Percentiles rank a stretch among this genome's conserved stretches.
Conservation (phyloP, 1,140 invertebrate genomes). For the Calliphora vicina region DNA sequence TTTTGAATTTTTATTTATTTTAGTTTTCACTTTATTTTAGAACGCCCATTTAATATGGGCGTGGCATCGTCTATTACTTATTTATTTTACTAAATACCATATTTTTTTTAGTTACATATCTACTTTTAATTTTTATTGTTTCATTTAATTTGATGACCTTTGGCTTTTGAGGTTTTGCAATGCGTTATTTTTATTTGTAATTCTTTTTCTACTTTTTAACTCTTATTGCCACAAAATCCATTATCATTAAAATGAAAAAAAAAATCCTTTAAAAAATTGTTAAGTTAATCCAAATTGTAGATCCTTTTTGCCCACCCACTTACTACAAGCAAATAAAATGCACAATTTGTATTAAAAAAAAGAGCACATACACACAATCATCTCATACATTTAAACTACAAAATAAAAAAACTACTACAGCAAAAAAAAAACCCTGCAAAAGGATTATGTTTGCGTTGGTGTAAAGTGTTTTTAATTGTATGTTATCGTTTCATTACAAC, state of each 20-base stretch:
- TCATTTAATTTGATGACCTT: not conserved
- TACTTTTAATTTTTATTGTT: not conserved
- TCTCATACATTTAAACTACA: too few relatives aligned
- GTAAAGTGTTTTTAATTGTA: constrained; percentile 14
- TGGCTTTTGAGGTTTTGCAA: not conserved
- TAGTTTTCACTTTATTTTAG: too few relatives aligned
- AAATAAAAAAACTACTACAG: not conserved
- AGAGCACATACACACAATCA: too few relatives aligned
- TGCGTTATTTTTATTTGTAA: not conserved
- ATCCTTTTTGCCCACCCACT: not conserved
- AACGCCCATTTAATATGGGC: too few relatives aligned
- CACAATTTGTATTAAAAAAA: not conserved
- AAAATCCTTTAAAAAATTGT: constrained; percentile 17
- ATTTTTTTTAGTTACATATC: not conserved
- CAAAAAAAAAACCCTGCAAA: not conserved
- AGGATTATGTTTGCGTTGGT: constrained; percentile 9
- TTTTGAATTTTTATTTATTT: too few relatives aligned
- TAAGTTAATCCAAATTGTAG: constrained; percentile 1
- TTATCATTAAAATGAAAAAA: not conserved
- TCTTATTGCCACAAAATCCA: not conserved
- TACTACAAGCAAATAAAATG: not conserved
- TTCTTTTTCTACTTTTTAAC: not conserved
- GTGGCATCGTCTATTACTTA: too few relatives aligned
- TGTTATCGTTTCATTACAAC: not conserved
- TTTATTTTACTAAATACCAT: too few relatives aligned